Percentiles rank a stretch among this genome's conserved stretches.
Evolutionary conservation across 2,113 vertebrate genomes (phyloP).

Genomic region (Ibidorhyncha struthersii): DNA sequence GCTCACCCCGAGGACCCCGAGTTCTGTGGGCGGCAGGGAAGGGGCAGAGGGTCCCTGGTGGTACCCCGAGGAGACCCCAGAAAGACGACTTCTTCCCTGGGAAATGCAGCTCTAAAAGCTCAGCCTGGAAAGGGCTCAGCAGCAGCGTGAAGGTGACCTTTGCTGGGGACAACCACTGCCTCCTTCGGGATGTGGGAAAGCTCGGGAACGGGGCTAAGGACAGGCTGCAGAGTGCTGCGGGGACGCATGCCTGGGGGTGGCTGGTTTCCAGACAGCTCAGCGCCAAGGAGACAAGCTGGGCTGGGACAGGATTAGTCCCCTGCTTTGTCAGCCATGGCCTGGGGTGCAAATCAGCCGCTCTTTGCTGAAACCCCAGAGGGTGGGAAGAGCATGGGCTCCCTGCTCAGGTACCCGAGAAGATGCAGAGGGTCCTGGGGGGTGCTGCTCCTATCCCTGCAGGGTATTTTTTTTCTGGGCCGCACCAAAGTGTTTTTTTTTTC

Average conservation of each 20-base stretch:
- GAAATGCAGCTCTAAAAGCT: not conserved
- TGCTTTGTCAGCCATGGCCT: not conserved
- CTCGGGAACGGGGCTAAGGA: not conserved
- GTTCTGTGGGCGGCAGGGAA: not conserved
- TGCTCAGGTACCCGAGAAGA: not conserved
- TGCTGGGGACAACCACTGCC: conserved; percentile 42
- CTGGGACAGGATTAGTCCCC: not conserved
- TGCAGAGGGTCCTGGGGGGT: not conserved
- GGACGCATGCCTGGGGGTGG: not conserved
- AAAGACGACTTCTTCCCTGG: not conserved
- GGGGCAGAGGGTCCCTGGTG: not conserved
- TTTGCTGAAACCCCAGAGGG: not conserved
- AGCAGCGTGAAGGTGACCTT: conserved; percentile 65
- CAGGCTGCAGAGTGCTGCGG: not conserved
- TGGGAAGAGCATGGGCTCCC: not conserved
- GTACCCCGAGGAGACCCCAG: not conserved
- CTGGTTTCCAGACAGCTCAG: not conserved
- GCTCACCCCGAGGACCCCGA: not conserved
- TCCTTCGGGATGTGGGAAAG: not conserved
- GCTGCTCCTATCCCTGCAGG: not conserved
- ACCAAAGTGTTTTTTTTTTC: not conserved
- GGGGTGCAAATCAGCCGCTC: not conserved
- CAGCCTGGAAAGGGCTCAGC: conserved; percentile 1
- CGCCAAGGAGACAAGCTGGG: not conserved
- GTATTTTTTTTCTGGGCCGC: not conserved